These are phyloP conservation scores for Tetheella fluctuosa DNA, from an alignment of 2,888 invertebrate genomes.

Conservation along the genomic window DNA sequence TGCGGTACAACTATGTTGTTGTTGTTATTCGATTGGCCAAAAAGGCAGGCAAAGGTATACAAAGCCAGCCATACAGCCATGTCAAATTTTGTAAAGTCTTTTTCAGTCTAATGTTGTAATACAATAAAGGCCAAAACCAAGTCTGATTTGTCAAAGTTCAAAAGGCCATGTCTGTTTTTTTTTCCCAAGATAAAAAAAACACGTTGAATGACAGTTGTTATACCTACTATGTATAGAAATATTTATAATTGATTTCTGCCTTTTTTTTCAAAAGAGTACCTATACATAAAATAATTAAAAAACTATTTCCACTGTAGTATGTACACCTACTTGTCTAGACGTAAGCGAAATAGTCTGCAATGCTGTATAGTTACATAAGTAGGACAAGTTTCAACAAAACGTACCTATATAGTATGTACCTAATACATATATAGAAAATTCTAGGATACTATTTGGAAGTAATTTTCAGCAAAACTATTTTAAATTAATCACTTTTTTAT, in stretches of 20 bases:
- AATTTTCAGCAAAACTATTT: slow-evolving; percentile 14
- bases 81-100: no score
- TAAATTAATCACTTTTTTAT: no score
- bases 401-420: slow-evolving; percentile 13
- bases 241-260: neutral
- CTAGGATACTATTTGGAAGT: slow-evolving; percentile 29
- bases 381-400: slow-evolving; percentile 23
- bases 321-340: neutral
- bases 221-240: no score
- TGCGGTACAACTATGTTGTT: no score
- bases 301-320: neutral
- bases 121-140: no score
- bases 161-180: no score
- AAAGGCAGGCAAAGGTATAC: no score
- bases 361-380: slow-evolving; percentile 75
- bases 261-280: neutral
- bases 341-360: slow-evolving; percentile 60
- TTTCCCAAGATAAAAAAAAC: no score
- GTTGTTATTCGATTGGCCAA: no score
- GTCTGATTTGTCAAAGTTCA: no score
- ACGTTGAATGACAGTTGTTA: neutral
- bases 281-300: neutral
- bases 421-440: neutral
- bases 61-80: no score
- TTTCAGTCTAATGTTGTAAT: no score